Evolutionary conservation across 2,797 vertebrate genomes (phyloP).

Genomic region (Morus bassanus): DNA sequence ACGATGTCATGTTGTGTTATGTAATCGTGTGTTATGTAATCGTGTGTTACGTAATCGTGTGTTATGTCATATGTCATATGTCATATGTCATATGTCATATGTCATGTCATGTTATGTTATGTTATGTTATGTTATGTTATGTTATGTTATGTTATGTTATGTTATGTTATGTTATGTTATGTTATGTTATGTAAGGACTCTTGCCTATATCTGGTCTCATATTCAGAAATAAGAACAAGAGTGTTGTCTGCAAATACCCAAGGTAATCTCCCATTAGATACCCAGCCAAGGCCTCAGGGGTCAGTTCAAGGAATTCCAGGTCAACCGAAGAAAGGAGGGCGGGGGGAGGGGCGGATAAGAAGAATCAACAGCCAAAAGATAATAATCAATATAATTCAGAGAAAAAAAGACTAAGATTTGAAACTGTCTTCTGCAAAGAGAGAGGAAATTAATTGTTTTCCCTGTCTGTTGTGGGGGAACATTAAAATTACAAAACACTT

Average conservation of each 20-base stretch:
- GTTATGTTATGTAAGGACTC: neutral
- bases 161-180: neutral
- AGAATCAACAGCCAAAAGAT: neutral
- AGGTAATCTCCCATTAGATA: neutral
- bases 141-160: too few species aligned
- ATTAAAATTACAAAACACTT: neutral
- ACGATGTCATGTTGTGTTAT: neutral
- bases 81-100: too few species aligned
- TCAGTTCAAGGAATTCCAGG: neutral
- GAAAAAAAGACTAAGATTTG: neutral
- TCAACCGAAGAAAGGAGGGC: neutral
- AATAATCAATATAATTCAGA: neutral
- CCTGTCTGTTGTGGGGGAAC: neutral
- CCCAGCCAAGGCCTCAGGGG: neutral
- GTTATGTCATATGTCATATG: too few species aligned
- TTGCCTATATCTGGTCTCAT: neutral
- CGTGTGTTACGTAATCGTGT: neutral
- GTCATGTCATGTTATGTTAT: too few species aligned
- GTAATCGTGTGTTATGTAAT: neutral
- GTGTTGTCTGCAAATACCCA: neutral
- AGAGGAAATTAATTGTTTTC: neutral
- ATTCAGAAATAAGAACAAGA: neutral
- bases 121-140: neutral
- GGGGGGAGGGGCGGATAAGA: accelerated
- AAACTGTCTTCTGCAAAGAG: neutral